Percentiles rank a stretch among this genome's conserved stretches.
Evolutionary conservation across 2,797 vertebrate species (phyloP).

Genomic region (Rhinoraja longicauda): DNA sequence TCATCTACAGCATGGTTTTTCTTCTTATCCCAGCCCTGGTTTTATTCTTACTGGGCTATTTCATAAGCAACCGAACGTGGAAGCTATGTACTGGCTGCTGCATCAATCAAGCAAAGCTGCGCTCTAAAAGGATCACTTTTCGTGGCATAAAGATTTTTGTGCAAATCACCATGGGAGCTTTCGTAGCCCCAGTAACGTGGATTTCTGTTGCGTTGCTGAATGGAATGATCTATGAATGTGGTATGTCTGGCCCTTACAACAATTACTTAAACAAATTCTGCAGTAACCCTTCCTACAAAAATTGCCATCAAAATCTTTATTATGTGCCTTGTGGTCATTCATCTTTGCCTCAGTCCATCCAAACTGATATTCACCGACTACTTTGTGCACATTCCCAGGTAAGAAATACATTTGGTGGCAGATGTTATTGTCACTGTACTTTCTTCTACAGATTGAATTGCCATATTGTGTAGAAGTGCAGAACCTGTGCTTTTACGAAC

Average conservation of each 20-base stretch:
- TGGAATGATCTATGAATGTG: constrained; percentile 84
- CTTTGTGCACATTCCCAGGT: constrained; percentile 89
- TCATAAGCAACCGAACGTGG: constrained; percentile 72
- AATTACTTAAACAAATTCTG: constrained; percentile 64
- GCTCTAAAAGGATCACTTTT: constrained; percentile 60
- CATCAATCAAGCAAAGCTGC: constrained; percentile 71
- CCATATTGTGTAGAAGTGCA: background rate
- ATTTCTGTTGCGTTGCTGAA: constrained; percentile 84
- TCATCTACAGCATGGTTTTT: constrained; percentile 73
- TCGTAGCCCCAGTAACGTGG: constrained; percentile 85
- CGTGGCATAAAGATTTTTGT: constrained; percentile 58
- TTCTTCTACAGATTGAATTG: background rate
- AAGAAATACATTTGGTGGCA: constrained; percentile 44
- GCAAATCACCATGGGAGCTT: constrained; percentile 63
- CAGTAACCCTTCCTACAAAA: constrained; percentile 58
- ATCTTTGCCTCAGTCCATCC: constrained; percentile 57
- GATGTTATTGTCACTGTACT: background rate
- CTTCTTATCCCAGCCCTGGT: constrained; percentile 77
- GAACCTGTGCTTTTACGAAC: background rate
- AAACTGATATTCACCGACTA: constrained; percentile 69
- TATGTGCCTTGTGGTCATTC: constrained; percentile 70
- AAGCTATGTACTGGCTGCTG: constrained; percentile 85
- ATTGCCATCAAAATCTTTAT: constrained; percentile 67
- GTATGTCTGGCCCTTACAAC: constrained; percentile 73
- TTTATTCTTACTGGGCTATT: constrained; percentile 71